Conservation (phyloP, 2,888 invertebrate genomes). For the Pseudococcus jackbeardsleyi region DNA sequence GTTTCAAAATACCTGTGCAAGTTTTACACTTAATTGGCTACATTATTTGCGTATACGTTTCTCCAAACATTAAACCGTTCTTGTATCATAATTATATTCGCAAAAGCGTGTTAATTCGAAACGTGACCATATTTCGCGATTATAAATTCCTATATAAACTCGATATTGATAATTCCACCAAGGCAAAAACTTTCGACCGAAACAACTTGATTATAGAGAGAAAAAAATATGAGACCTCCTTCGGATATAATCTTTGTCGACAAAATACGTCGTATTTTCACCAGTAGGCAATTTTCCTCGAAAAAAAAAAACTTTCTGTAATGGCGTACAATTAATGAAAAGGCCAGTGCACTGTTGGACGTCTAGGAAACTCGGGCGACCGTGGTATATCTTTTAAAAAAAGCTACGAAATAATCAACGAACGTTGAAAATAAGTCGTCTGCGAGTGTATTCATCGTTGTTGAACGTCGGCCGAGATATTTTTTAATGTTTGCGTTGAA, state of each 20-base stretch:
- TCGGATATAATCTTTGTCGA: conserved; percentile 36
- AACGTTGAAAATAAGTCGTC: neutral
- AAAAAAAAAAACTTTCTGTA: neutral
- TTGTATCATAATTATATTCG: neutral
- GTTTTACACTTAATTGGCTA: neutral
- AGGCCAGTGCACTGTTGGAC: conserved; percentile 2
- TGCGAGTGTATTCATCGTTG: neutral
- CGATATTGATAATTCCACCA: conserved; percentile 16
- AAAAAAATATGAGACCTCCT: neutral
- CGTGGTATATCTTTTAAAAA: conserved; percentile 13
- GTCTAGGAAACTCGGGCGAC: neutral
- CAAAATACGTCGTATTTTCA: neutral
- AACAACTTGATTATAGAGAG: conserved; percentile 2
- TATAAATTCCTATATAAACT: neutral
- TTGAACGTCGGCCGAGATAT: too few relatives aligned
- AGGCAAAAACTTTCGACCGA: neutral
- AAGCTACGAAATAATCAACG: conserved; percentile 16
- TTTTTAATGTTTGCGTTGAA: too few relatives aligned
- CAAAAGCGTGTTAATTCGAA: neutral
- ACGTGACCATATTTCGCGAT: neutral
- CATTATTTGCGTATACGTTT: neutral
- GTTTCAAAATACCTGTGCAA: neutral
- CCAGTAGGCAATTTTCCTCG: neutral
- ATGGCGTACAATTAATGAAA: conserved; percentile 33
- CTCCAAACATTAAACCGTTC: neutral